A percentile compares a stretch with the other conserved stretches of the same genome.
These are phyloP conservation scores for Serripes groenlandicus DNA, from an alignment of 2,888 invertebrate species.

Conservation along the genomic window DNA sequence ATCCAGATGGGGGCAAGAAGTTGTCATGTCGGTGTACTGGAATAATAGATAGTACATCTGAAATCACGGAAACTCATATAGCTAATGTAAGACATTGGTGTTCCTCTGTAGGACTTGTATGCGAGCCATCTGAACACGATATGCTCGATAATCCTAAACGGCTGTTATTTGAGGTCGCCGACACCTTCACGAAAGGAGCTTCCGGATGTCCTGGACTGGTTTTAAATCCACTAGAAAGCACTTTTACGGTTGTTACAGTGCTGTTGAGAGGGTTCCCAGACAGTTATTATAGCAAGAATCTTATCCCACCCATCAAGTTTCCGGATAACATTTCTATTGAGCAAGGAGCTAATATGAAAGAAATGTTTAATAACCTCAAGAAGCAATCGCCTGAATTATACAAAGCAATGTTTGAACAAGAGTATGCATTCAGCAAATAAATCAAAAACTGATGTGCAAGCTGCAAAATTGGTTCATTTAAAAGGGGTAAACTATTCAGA, in stretches of 20 bases:
- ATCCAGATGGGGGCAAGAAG: conserved; percentile 29
- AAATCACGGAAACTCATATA: conserved; percentile 3
- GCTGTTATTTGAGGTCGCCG: not conserved
- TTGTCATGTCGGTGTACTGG: conserved; percentile 11
- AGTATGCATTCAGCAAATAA: too few species aligned
- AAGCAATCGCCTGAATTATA: too few species aligned
- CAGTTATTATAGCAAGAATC: not conserved
- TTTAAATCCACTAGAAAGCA: not conserved
- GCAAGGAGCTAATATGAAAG: conserved; percentile 8
- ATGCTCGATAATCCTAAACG: not conserved
- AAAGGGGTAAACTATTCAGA: too few species aligned
- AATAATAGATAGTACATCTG: not conserved
- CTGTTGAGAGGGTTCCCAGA: not conserved
- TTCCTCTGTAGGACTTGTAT: not conserved
- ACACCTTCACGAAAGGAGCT: not conserved
- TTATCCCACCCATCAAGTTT: not conserved
- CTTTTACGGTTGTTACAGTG: not conserved
- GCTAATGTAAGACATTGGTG: conserved; percentile 26
- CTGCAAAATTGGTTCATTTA: too few species aligned
- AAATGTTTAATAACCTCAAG: too few species aligned
- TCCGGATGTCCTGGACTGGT: conserved; percentile 4
- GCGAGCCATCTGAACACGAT: not conserved
- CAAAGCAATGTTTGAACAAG: too few species aligned
- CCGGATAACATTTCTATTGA: not conserved
- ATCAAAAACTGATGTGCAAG: too few species aligned